A percentile compares a stretch with the other conserved stretches of the same genome.
Evolutionary conservation across 1,140 invertebrate genomes (phyloP).

Genomic region (Phocides pigmalion): DNA sequence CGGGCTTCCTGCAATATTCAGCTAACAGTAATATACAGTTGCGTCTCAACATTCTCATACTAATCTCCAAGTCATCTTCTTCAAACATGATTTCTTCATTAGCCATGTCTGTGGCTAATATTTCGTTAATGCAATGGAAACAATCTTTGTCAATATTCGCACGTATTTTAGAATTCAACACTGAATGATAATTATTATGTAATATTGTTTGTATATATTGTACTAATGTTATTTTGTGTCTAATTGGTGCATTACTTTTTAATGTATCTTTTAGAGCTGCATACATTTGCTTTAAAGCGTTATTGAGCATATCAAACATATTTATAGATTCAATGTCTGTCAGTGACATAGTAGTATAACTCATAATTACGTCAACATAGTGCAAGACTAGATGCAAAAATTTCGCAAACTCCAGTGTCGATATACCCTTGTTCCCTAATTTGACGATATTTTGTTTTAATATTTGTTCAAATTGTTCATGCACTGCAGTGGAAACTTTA

Average conservation of each 20-base stretch:
- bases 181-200: conserved; percentile 49
- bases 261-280: conserved; percentile 41
- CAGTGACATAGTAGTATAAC: conserved; percentile 38
- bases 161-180: conserved; percentile 49
- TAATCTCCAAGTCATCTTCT: conserved; percentile 56
- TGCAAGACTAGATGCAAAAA: conserved; percentile 46
- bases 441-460: conserved; percentile 35
- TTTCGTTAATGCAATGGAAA: conserved; percentile 58
- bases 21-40: conserved; percentile 60
- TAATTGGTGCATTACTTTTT: conserved; percentile 45
- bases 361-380: conserved; percentile 53
- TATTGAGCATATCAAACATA: conserved; percentile 43
- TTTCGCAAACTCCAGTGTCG: conserved; percentile 46
- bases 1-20: conserved; percentile 56
- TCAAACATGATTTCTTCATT: conserved; percentile 49
- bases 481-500: conserved; percentile 32
- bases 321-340: conserved; percentile 36
- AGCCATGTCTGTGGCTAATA: conserved; percentile 49
- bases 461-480: conserved; percentile 45
- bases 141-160: conserved; percentile 51
- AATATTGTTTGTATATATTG: conserved; percentile 51
- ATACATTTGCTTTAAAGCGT: conserved; percentile 47
- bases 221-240: conserved; percentile 51
- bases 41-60: conserved; percentile 50
- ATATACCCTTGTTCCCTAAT: conserved; percentile 39